These are phyloP conservation scores for Otolemur garnettii DNA, from an alignment of 2,113 vertebrate species.

Conservation along the genomic window DNA sequence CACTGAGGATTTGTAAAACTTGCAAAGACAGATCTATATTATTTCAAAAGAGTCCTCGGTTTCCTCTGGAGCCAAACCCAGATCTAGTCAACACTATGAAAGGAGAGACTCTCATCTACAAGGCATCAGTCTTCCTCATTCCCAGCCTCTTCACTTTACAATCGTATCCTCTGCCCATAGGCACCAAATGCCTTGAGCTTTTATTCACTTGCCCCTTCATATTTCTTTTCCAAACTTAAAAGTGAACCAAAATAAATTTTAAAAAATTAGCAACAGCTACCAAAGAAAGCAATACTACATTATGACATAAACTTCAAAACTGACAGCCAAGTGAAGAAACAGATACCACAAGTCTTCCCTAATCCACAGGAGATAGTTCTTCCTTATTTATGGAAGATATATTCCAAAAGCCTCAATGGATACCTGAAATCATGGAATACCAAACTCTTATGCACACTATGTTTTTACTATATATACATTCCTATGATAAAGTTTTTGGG, in stretches of 20 bases:
- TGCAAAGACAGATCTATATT: background rate
- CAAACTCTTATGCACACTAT: background rate
- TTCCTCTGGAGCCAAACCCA: background rate
- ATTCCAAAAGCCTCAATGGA: background rate
- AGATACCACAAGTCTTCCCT: too few relatives aligned
- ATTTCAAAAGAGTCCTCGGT: background rate
- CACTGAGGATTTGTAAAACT: background rate
- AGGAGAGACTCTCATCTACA: background rate
- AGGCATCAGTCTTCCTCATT: background rate
- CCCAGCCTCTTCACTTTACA: rapidly evolving
- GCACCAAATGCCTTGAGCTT: background rate
- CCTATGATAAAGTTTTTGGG: background rate
- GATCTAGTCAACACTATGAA: too few relatives aligned
- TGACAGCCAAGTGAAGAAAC: background rate
- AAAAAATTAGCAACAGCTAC: background rate
- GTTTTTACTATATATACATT: background rate
- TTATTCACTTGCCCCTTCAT: background rate
- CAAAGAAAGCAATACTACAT: background rate
- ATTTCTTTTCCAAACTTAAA: background rate
- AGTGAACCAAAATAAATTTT: background rate
- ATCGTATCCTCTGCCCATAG: rapidly evolving
- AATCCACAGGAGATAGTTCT: too few relatives aligned
- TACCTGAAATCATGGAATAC: background rate
- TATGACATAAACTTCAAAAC: background rate
- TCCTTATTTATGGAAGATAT: background rate